Conservation (phyloP, 2,797 vertebrate species). For the Macrochelys suwanniensis region DNA sequence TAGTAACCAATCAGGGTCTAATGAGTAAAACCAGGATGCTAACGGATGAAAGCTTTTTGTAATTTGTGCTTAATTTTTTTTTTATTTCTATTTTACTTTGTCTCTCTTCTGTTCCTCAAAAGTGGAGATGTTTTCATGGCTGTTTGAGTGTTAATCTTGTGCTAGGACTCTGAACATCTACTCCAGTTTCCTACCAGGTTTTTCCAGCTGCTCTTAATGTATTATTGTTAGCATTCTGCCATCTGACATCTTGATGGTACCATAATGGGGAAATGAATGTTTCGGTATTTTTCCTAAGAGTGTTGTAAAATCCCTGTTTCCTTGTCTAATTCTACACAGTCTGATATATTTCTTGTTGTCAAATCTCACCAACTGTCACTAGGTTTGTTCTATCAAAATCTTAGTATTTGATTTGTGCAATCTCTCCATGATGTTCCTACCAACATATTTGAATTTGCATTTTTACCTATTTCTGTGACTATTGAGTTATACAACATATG, state of each 20-base stretch:
- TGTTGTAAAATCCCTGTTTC: constrained; percentile 44
- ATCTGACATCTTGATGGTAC: constrained; percentile 62
- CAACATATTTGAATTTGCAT: neutral
- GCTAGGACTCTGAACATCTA: constrained; percentile 39
- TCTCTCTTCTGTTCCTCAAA: neutral
- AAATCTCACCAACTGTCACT: constrained; percentile 2
- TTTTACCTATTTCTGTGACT: neutral
- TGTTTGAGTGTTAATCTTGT: constrained; percentile 41
- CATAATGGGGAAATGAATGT: constrained; percentile 34
- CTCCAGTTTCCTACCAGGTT: constrained; percentile 64
- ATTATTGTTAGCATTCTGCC: constrained; percentile 56
- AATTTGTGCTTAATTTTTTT: neutral
- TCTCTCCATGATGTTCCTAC: neutral
- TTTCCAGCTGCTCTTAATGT: constrained; percentile 59
- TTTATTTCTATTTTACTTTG: neutral
- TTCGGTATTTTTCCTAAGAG: constrained; percentile 42
- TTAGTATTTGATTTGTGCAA: neutral
- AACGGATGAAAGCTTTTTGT: neutral
- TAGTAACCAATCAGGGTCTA: neutral
- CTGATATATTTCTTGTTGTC: constrained; percentile 1
- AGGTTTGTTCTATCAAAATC: neutral
- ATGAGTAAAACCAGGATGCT: neutral
- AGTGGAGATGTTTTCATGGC: constrained; percentile 20
- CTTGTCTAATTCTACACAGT: constrained; percentile 8
- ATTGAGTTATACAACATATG: neutral